phyloP scores from a whole-genome alignment of 2,113 vertebrate genomes.

The Thalassoma bifasciatum region DNA sequence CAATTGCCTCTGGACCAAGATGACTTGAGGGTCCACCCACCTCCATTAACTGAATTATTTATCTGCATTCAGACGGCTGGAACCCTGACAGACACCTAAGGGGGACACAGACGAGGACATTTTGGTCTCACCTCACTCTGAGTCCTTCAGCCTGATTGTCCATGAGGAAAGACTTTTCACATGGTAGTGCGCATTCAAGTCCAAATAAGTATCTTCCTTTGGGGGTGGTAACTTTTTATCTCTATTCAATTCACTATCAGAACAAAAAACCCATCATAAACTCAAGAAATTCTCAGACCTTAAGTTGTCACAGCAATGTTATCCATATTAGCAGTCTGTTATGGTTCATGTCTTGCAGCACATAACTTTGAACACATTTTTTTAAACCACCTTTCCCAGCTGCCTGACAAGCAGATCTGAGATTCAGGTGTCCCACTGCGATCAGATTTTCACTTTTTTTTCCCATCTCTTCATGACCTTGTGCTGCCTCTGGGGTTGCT shows the following conservation, averaged over 20 bases:
- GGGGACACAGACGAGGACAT: slow-evolving; percentile 36
- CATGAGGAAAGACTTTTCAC: neutral
- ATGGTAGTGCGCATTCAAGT: neutral
- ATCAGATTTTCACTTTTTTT: neutral
- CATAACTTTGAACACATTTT: slow-evolving; percentile 8
- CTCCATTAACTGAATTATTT: slow-evolving; percentile 64
- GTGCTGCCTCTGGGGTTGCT: neutral
- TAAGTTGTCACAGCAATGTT: slow-evolving; percentile 24
- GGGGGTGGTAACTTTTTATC: neutral
- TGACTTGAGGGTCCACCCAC: slow-evolving; percentile 33
- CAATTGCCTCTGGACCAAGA: slow-evolving; percentile 32
- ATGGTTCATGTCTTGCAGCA: neutral
- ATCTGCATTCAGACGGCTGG: slow-evolving; percentile 38
- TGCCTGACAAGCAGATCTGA: neutral
- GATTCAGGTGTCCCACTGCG: neutral
- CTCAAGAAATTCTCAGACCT: neutral
- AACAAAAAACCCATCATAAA: neutral
- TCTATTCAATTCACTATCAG: neutral
- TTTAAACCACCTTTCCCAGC: neutral
- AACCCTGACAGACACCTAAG: slow-evolving; percentile 28
- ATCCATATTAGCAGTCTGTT: neutral
- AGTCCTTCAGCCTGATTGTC: neutral
- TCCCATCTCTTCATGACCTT: slow-evolving; percentile 1
- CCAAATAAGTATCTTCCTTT: neutral
- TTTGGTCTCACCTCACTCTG: neutral